A percentile compares a stretch with the other conserved stretches of the same genome.
phyloP scores from a whole-genome alignment of 2,113 vertebrate genomes.

The Lycocorax pyrrhopterus region DNA sequence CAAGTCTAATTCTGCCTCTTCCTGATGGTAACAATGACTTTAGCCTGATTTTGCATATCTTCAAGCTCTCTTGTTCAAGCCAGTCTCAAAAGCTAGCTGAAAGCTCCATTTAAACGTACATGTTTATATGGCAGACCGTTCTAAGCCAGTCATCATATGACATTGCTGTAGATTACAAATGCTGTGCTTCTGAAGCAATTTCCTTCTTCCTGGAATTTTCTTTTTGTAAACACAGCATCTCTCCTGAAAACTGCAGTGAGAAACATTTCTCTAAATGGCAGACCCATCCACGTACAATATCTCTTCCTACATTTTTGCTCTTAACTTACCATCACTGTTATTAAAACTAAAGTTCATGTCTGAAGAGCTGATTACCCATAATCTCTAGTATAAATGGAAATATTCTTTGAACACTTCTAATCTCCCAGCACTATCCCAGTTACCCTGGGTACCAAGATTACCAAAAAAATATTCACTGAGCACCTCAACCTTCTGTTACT shows the following conservation, averaged over 20 bases:
- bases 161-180: not conserved
- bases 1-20: not conserved
- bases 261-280: not conserved
- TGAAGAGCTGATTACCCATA: not conserved
- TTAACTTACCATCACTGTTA: not conserved
- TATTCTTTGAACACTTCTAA: not conserved
- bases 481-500: not conserved
- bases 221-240: not conserved
- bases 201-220: not conserved
- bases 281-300: not conserved
- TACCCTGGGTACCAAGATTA: not conserved
- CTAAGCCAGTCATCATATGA: not conserved
- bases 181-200: not conserved
- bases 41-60: not conserved
- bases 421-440: not conserved
- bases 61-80: not conserved
- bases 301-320: not conserved
- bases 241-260: not conserved
- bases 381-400: not conserved
- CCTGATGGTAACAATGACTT: not conserved
- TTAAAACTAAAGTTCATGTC: not conserved
- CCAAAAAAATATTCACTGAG: not conserved
- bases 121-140: not conserved
- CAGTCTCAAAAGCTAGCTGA: not conserved
- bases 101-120: not conserved